Evolutionary conservation across 2,797 vertebrate species (phyloP).

Genomic region (Darevskia mixta): DNA sequence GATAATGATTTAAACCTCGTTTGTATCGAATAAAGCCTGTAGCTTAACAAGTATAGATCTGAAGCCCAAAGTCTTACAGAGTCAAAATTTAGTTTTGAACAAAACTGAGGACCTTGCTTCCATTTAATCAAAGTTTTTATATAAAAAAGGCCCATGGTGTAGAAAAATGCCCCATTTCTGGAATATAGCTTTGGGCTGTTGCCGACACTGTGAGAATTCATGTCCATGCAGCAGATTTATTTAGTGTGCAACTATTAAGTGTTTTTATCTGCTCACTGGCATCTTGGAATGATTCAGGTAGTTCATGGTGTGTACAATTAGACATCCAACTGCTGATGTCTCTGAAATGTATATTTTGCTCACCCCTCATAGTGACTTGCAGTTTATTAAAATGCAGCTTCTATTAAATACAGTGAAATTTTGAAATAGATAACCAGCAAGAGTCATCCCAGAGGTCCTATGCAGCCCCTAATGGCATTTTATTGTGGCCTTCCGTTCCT

Average conservation of each 20-base stretch:
- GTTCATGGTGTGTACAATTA: too few relatives aligned
- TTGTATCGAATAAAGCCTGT: background rate
- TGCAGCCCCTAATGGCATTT: too few relatives aligned
- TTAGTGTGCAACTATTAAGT: background rate
- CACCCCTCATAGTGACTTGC: too few relatives aligned
- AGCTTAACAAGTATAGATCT: background rate
- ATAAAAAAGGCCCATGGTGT: background rate
- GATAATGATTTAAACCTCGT: background rate
- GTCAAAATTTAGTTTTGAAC: background rate
- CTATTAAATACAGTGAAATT: background rate
- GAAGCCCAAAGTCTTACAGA: background rate
- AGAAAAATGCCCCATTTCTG: background rate
- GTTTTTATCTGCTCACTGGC: background rate
- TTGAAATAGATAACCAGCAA: background rate
- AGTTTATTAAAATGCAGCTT: too few relatives aligned
- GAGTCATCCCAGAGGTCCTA: too few relatives aligned
- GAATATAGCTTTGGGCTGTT: background rate
- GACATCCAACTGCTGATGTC: background rate
- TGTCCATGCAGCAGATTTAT: background rate
- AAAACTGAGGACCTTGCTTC: background rate
- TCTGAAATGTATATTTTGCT: background rate
- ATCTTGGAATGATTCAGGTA: too few relatives aligned
- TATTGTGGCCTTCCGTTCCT: too few relatives aligned
- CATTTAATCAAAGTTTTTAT: background rate
- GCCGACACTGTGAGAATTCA: background rate